These are phyloP conservation scores for Phoxinus dragarum DNA, from an alignment of 2,797 vertebrate species.

Conservation along the genomic window DNA sequence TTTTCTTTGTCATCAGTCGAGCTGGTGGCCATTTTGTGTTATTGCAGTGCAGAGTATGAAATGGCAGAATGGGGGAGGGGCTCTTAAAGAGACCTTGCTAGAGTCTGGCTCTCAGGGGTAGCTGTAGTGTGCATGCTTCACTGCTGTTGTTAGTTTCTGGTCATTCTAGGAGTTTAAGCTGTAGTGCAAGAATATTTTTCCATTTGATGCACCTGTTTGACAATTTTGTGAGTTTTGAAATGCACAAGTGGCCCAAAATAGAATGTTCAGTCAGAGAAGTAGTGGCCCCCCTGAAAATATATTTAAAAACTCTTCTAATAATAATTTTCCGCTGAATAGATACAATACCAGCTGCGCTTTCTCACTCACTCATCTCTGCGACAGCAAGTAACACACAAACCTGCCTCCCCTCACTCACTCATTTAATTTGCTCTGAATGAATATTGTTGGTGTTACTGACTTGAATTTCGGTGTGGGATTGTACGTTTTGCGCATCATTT, in stretches of 20 bases:
- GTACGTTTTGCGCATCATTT: too few species aligned
- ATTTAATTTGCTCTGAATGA: too few species aligned
- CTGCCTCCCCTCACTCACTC: too few species aligned
- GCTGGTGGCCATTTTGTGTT: slow-evolving; percentile 79
- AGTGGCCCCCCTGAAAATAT: too few species aligned
- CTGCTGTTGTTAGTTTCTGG: background rate
- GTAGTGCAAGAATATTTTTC: background rate
- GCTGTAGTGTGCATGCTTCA: slow-evolving; percentile 16
- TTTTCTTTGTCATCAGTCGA: slow-evolving; percentile 23
- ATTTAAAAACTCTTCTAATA: too few species aligned
- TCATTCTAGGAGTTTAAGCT: background rate
- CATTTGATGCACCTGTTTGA: background rate
- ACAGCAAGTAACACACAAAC: too few species aligned
- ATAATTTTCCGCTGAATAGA: too few species aligned
- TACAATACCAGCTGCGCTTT: too few species aligned
- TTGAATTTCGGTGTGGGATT: too few species aligned
- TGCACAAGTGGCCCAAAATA: background rate
- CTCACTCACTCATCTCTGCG: too few species aligned
- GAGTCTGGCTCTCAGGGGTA: slow-evolving; percentile 19
- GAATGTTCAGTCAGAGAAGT: background rate
- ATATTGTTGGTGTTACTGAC: too few species aligned
- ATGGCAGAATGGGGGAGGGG: slow-evolving; percentile 30
- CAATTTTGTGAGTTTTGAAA: background rate
- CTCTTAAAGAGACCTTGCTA: slow-evolving; percentile 13
- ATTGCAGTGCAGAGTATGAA: slow-evolving; percentile 65